Percentiles rank a stretch among this genome's conserved stretches.
These are phyloP conservation scores for Psilanteris sp. DNA, from an alignment of 1,140 invertebrate species.

Conservation along the genomic window DNA sequence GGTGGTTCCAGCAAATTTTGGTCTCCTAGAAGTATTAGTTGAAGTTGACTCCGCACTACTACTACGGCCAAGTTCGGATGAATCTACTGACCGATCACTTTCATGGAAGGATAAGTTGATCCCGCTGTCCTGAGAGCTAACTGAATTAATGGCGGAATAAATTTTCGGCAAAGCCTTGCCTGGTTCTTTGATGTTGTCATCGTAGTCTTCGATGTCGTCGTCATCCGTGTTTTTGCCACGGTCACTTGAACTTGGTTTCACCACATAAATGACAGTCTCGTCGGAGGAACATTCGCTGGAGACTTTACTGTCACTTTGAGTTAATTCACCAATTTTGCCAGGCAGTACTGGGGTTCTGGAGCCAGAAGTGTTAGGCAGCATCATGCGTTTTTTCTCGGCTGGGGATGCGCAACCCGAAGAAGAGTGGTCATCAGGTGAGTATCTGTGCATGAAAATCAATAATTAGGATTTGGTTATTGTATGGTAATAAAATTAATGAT, in stretches of 20 bases:
- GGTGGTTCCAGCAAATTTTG: constrained; percentile 23
- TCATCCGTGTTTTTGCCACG: constrained; percentile 70
- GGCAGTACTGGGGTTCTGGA: constrained; percentile 59
- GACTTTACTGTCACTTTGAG: constrained; percentile 76
- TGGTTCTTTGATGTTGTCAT: constrained; percentile 68
- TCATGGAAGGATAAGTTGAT: constrained; percentile 87
- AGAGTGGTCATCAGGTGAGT: constrained; percentile 75
- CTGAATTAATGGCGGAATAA: constrained; percentile 83
- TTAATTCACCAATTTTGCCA: constrained; percentile 71
- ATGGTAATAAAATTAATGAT: too few species aligned
- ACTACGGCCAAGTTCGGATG: constrained; percentile 71
- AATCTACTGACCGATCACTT: constrained; percentile 80
- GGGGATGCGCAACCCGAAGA: constrained; percentile 75
- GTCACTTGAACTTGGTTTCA: constrained; percentile 67
- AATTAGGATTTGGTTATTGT: too few species aligned
- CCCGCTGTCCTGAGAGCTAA: constrained; percentile 88
- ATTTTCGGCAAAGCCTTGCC: constrained; percentile 79
- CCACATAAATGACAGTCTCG: constrained; percentile 77
- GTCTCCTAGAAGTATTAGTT: constrained; percentile 62
- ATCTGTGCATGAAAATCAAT: constrained; percentile 45
- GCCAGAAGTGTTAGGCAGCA: constrained; percentile 41
- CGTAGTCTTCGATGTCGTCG: constrained; percentile 79
- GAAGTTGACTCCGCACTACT: constrained; percentile 75
- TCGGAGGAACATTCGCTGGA: constrained; percentile 79
- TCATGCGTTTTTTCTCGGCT: constrained; percentile 67